Evolutionary conservation across 2,113 vertebrate genomes (phyloP).

Genomic region (Prunella fulvescens): DNA sequence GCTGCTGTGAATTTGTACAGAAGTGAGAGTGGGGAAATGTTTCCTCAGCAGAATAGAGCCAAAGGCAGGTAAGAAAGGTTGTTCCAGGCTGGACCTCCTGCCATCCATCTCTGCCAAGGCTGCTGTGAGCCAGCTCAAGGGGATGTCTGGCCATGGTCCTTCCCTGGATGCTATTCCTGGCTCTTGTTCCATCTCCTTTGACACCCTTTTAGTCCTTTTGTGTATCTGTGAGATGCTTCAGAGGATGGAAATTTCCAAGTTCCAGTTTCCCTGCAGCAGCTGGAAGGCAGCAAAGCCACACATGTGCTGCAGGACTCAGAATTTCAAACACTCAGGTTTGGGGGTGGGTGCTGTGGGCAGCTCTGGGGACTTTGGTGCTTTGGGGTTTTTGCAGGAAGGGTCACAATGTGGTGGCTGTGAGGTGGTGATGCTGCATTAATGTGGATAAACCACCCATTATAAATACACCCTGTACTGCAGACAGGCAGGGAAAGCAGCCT

Average conservation of each 20-base stretch:
- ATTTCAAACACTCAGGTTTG: background rate
- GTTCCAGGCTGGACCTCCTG: background rate
- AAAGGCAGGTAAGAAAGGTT: background rate
- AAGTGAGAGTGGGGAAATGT: background rate
- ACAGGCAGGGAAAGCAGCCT: background rate
- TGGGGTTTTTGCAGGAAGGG: background rate
- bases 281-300: background rate
- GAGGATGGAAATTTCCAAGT: constrained; percentile 38
- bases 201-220: background rate
- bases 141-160: background rate
- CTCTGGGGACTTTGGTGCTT: background rate
- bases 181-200: background rate
- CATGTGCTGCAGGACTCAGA: fast-evolving
- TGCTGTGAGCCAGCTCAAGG: background rate
- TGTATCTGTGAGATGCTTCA: background rate
- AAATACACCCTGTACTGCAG: background rate
- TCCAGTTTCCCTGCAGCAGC: background rate
- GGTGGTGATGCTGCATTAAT: background rate
- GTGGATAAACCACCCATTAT: background rate
- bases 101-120: background rate
- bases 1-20: background rate
- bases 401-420: fast-evolving
- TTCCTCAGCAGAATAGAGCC: background rate
- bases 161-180: background rate
- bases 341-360: background rate